phyloP scores from a whole-genome alignment of 37 sponge, comb jelly and placozoan genomes.

The Hexactinellida sp. region DNA sequence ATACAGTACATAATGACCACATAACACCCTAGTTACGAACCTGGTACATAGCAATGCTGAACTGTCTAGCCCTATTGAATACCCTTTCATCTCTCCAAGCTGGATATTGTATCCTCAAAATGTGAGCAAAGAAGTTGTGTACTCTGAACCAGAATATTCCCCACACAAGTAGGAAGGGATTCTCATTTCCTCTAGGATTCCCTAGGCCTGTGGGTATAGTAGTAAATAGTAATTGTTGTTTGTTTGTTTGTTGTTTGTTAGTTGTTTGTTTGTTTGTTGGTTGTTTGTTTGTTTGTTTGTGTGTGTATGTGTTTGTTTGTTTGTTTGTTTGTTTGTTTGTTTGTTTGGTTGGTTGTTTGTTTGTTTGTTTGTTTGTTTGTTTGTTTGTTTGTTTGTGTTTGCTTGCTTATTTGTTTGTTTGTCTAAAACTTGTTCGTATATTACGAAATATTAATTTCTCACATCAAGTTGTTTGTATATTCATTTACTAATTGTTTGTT shows the following conservation, averaged over 20 bases:
- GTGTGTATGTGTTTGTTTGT: not conserved
- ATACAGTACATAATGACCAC: too few species aligned
- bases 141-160: slow-evolving; percentile 84
- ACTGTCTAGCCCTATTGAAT: slow-evolving; percentile 75
- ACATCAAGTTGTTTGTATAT: not conserved
- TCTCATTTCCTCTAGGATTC: slow-evolving; percentile 87
- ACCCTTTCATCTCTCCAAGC: slow-evolving; percentile 54
- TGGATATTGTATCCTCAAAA: slow-evolving; percentile 11
- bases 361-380: not conserved
- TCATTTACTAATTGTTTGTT: not conserved
- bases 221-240: too few species aligned
- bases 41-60: slow-evolving; percentile 88
- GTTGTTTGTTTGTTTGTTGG: not conserved
- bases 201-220: slow-evolving; percentile 54
- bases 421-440: not conserved
- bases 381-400: not conserved
- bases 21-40: not conserved
- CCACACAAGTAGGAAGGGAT: slow-evolving; percentile 73
- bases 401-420: not conserved
- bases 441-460: too few species aligned
- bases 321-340: not conserved
- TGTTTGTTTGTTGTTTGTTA: not conserved
- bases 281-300: not conserved
- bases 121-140: slow-evolving; percentile 67
- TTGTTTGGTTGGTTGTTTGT: not conserved